Percentiles rank a stretch among this genome's conserved stretches.
Conservation (phyloP, 2,797 vertebrate species). For the Denticeps clupeoides region DNA sequence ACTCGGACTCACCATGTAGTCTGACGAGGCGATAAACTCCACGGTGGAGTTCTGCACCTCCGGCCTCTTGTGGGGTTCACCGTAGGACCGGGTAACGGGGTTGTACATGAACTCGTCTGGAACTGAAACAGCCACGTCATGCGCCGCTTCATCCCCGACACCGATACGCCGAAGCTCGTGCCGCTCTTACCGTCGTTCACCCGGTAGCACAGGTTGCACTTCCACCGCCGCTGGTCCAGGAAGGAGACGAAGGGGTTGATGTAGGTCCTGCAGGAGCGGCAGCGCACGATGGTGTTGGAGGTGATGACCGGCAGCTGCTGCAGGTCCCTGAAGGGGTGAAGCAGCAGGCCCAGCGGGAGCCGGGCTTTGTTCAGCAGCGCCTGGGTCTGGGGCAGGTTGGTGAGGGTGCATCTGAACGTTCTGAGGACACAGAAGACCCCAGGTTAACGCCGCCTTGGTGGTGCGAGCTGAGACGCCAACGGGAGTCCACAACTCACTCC, state of each 20-base stretch:
- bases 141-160: no score
- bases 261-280: conserved; percentile 88
- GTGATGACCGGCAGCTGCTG: conserved; percentile 95
- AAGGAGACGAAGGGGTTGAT: conserved; percentile 98
- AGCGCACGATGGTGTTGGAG: conserved; percentile 91
- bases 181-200: conserved; percentile 80
- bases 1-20: conserved; percentile 79
- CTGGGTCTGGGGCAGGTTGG: conserved; percentile 88
- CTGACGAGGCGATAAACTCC: conserved; percentile 95
- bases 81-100: conserved; percentile 86
- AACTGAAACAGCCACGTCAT: no score
- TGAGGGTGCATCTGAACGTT: conserved; percentile 87
- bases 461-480: no score
- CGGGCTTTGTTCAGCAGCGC: conserved; percentile 89
- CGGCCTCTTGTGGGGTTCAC: conserved; percentile 90
- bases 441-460: no score
- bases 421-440: conserved; percentile 56
- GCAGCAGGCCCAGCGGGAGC: conserved; percentile 84
- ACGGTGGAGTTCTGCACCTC: conserved; percentile 94
- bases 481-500: no score
- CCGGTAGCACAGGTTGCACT: conserved; percentile 93
- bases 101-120: conserved; percentile 99
- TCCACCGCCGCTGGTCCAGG: conserved; percentile 93
- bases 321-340: conserved; percentile 94
- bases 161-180: no score